Conservation (phyloP, 1,140 invertebrate species). For the Maniola jurtina region DNA sequence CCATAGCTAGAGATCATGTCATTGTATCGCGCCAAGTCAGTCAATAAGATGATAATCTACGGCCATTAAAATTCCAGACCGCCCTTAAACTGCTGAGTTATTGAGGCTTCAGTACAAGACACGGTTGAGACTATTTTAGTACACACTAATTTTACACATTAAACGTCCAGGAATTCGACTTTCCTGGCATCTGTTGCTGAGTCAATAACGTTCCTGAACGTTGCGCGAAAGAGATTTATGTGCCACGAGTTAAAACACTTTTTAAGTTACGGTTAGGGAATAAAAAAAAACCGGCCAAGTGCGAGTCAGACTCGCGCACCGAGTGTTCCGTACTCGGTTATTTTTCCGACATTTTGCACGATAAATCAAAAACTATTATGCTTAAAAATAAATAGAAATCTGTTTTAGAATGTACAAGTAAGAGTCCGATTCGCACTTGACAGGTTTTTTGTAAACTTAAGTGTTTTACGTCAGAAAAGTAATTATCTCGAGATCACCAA, state of each 20-base stretch:
- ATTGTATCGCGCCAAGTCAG: background rate
- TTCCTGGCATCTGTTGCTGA: constrained; percentile 5
- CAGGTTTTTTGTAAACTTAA: too few relatives aligned
- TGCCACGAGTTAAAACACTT: background rate
- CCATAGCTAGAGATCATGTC: too few relatives aligned
- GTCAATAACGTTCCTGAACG: background rate
- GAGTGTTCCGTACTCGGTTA: background rate
- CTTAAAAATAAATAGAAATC: too few relatives aligned
- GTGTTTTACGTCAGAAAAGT: too few relatives aligned
- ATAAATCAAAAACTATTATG: background rate
- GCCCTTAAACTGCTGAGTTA: background rate
- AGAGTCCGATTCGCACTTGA: too few relatives aligned
- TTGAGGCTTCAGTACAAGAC: background rate
- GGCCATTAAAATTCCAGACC: background rate
- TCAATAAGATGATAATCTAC: background rate
- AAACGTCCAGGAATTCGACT: constrained; percentile 5
- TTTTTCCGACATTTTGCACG: background rate
- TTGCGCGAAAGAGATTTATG: background rate
- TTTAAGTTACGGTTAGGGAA: background rate
- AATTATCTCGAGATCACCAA: background rate
- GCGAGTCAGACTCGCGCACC: too few relatives aligned
- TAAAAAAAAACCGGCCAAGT: background rate
- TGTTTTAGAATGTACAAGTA: too few relatives aligned
- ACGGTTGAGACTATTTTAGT: constrained; percentile 1
- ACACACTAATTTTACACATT: constrained; percentile 1